A percentile compares a stretch with the other conserved stretches of the same genome.
phyloP scores from a whole-genome alignment of 2,888 invertebrate species.

The Volucella bombylans region DNA sequence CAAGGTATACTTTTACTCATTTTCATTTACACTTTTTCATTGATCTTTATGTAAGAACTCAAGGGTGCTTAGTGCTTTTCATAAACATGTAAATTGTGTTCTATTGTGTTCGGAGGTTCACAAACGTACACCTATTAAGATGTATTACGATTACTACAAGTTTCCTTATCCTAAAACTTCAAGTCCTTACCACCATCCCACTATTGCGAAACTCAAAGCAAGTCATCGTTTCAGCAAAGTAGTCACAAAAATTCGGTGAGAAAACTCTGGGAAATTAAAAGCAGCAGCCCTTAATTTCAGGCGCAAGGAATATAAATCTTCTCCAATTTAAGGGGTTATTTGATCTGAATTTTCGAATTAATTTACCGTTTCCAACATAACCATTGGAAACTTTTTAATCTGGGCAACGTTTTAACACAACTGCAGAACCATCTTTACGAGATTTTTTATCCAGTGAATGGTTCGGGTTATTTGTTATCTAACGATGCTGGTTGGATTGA shows the following conservation, averaged over 20 bases:
- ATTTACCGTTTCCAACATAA: conserved; percentile 37
- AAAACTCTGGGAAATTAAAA: too few species aligned
- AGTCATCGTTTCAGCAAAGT: too few species aligned
- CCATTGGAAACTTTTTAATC: conserved; percentile 59
- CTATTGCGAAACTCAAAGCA: too few species aligned
- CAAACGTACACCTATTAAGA: not conserved
- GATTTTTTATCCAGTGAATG: conserved; percentile 29
- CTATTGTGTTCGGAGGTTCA: not conserved
- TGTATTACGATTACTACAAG: not conserved
- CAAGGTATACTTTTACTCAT: too few species aligned
- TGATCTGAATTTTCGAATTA: conserved; percentile 34
- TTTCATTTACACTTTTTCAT: too few species aligned
- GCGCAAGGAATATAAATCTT: conserved; percentile 16
- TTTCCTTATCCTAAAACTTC: not conserved
- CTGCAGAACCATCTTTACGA: not conserved
- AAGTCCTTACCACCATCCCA: too few species aligned
- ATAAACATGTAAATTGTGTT: conserved; percentile 32
- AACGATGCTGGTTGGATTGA: conserved; percentile 1
- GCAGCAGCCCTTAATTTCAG: too few species aligned
- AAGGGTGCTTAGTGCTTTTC: not conserved
- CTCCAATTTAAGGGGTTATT: conserved; percentile 11
- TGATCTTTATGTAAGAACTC: too few species aligned
- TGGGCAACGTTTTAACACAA: conserved; percentile 36
- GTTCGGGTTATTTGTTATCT: conserved; percentile 57
- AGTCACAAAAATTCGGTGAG: too few species aligned